Evolutionary conservation across 2,113 vertebrate species (phyloP), one percentile per base, ranked within the genome.

Genomic region (Balaeniceps rex): DNA sequence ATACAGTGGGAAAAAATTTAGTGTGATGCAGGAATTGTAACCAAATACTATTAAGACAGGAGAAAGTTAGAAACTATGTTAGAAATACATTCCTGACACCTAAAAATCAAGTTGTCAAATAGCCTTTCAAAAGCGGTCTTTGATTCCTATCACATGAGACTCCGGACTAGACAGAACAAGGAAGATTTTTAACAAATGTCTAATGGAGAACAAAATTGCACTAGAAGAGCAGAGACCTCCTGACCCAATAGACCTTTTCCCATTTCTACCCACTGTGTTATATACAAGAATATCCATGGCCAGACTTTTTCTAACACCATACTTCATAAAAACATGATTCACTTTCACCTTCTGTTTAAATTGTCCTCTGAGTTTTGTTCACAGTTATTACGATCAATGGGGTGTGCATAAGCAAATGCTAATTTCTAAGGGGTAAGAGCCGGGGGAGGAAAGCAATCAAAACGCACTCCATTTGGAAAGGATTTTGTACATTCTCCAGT

Each of bases 161-260:
- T 74, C 19, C 31, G 22, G 12, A 64, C 36, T 51, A 79, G 55
- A 79, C 3, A 79, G 81, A 92, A 57, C 19, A 60, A 72, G 13
- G 42, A 81, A 8, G 5, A 42, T 42, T 89, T 87, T 79, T 60
- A 51, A 58, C 19, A 68, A 60, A 46, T 8, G 2, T 40, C 8
- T 63, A 38, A 33, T 1, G 18, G 49, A 90, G 33, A 65, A 24
- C 17, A 75, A 40, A 44, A 10, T 11, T 40, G 14, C 17, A 13
- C 14, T 31, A 49, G 49, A 82, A 86, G 57, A 91, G 70, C 4
- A 72, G 28, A 91, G n/a, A 60, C 5, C 1, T 40, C n/a, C 8
- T 0, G 0, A 36, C 7, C 15, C 8, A 42, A 16, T 10, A 61
- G 34, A 38, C 8, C 11, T 75, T 87, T 75, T 42, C 58, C 9